phyloP scores from a whole-genome alignment of 1,140 invertebrate species.

The Zaprionus taronus region DNA sequence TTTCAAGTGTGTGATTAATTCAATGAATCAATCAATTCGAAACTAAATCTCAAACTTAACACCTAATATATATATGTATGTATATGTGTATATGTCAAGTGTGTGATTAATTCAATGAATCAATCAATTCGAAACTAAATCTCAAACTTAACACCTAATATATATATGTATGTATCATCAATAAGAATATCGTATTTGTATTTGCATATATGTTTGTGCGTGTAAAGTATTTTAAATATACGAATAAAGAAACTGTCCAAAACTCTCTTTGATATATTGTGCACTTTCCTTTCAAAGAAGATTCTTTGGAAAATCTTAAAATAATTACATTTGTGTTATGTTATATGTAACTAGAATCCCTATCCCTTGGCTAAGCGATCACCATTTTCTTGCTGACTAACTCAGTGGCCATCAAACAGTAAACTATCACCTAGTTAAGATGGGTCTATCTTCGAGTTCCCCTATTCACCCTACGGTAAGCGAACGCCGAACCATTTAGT shows the following conservation, averaged over 20 bases:
- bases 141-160: constrained; percentile 21
- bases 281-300: not conserved
- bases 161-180: constrained; percentile 50
- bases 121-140: not conserved
- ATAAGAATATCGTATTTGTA: constrained; percentile 50
- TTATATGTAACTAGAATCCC: no score
- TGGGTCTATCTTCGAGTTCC: no score
- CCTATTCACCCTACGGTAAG: no score
- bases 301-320: not conserved
- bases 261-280: constrained; percentile 2
- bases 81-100: constrained; percentile 14
- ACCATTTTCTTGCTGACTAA: no score
- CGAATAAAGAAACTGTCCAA: constrained; percentile 55
- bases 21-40: not conserved
- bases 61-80: constrained; percentile 49
- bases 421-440: no score
- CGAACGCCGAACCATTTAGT: no score
- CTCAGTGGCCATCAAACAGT: no score
- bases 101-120: not conserved
- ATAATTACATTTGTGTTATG: no score
- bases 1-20: not conserved
- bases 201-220: constrained; percentile 70
- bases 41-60: constrained; percentile 1
- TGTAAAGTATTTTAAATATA: constrained; percentile 75
- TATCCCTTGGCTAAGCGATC: no score